These are phyloP conservation scores for Rhinatrema bivittatum DNA, from an alignment of 2,797 vertebrate genomes.

Conservation along the genomic window DNA sequence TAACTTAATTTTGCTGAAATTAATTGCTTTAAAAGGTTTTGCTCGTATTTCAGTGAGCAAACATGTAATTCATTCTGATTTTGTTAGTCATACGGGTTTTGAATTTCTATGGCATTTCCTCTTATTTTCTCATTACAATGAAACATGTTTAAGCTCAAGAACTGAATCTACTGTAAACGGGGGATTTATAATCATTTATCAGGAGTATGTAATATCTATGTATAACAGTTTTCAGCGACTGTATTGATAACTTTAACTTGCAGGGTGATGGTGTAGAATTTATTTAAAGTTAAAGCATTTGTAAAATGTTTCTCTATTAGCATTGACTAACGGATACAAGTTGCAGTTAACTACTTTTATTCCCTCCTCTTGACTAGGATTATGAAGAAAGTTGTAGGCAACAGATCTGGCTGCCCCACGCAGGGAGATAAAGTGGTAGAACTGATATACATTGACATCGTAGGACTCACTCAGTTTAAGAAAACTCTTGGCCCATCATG, in stretches of 20 bases:
- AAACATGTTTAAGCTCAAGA: not conserved
- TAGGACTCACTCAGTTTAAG: slow-evolving; percentile 94
- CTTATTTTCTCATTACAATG: not conserved
- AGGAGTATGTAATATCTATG: too few relatives aligned
- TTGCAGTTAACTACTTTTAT: not conserved
- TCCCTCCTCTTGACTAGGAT: slow-evolving; percentile 61
- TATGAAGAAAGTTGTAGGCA: slow-evolving; percentile 96
- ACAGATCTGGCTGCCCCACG: slow-evolving; percentile 94
- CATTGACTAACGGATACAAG: too few relatives aligned
- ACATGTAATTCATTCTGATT: slow-evolving; percentile 1
- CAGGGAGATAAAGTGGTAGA: slow-evolving; percentile 94
- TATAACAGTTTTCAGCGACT: too few relatives aligned
- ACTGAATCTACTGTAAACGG: not conserved
- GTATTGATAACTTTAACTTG: too few relatives aligned
- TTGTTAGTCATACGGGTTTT: slow-evolving; percentile 15
- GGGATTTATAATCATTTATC: slow-evolving; percentile 5
- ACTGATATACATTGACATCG: slow-evolving; percentile 97
- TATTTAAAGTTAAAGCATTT: too few relatives aligned
- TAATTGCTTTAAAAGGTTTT: slow-evolving; percentile 23
- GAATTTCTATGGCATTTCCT: not conserved
- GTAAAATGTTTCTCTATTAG: too few relatives aligned
- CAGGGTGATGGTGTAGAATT: too few relatives aligned
- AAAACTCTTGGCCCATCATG: slow-evolving; percentile 94
- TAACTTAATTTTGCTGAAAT: slow-evolving; percentile 26
- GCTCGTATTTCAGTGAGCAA: slow-evolving; percentile 20